Evolutionary conservation across 2,113 vertebrate genomes (phyloP), one percentile per base, ranked within the genome.

Genomic region (Grammomys dolichurus): DNA sequence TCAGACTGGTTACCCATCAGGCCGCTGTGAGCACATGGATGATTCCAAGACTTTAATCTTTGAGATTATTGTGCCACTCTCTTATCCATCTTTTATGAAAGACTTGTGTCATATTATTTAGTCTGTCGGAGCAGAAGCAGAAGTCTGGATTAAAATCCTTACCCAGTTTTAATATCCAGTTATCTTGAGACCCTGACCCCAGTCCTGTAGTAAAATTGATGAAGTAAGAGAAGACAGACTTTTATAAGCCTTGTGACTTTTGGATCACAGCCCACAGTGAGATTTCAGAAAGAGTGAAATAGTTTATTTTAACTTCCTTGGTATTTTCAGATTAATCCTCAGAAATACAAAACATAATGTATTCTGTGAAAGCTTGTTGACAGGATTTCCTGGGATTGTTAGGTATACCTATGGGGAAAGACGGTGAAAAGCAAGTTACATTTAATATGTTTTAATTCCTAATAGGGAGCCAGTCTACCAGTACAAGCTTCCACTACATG

Each of bases 261-360:
- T 87, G 76, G n/a, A 60, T 19, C 19, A 24, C 19, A 16, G 58
- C 75, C 84, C 58, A 8, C 7, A 73, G 36, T 7, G 54, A 97
- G 33, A 91, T 36, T 93, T 91, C 31, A 73, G n/a, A 85, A 92
- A 93, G 65, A 54, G 31, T n/a, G 36, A 89, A 77, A 9, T 16
- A 88, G 20, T 82, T 26, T 95, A 73, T 96, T 97, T 96, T 91
- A 91, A 91, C 94, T 97, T 94, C 51, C 72, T 95, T 46, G 13
- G 63, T 73, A n/a, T 77, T 93, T 80, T 93, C 91, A 93, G 56
- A 82, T 91, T 93, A 95, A 96, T 92, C 88, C 92, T 96, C 93
- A 94, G 80, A 93, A 93, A 73, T 67, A 78, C 28, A 96, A 92
- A 95, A 87, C 93, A 40, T 48, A 93, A 91, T 95, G 48, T 40